phyloP scores from a whole-genome alignment of 1,140 invertebrate genomes.

The Drosophila funebris region DNA sequence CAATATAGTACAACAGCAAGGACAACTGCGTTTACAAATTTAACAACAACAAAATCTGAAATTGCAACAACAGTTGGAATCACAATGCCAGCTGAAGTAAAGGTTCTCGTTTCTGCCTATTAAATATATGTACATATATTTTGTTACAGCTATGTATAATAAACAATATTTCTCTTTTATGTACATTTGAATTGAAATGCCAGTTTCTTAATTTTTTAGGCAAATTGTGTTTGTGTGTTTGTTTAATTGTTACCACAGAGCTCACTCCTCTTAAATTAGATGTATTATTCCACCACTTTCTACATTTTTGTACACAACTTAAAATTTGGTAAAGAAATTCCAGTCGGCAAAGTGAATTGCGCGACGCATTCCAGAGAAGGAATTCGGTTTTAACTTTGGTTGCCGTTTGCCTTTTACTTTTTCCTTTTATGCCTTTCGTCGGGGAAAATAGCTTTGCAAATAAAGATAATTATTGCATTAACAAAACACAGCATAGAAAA shows the following conservation, averaged over 20 bases:
- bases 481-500: slow-evolving; percentile 10
- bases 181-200: background rate
- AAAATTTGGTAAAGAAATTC: slow-evolving; percentile 45
- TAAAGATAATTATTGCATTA: slow-evolving; percentile 53
- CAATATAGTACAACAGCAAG: no score
- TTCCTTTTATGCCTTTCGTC: slow-evolving; percentile 20
- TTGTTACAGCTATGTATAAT: no score
- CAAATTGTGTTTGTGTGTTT: slow-evolving; percentile 8
- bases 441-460: slow-evolving; percentile 32
- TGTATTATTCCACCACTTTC: slow-evolving; percentile 32
- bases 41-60: no score
- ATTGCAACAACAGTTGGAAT: no score
- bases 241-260: slow-evolving; percentile 20
- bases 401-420: slow-evolving; percentile 18
- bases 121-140: no score
- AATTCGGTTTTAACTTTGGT: slow-evolving; percentile 43
- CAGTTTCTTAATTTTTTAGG: slow-evolving; percentile 3
- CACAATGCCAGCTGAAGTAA: no score
- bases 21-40: no score
- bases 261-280: slow-evolving; percentile 11
- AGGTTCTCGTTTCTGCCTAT: no score
- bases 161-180: background rate
- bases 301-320: slow-evolving; percentile 43
- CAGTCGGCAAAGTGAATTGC: slow-evolving; percentile 40
- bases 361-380: slow-evolving; percentile 47